These are phyloP conservation scores for Pristiophorus japonicus DNA, from an alignment of 2,113 vertebrate species.

Conservation along the genomic window DNA sequence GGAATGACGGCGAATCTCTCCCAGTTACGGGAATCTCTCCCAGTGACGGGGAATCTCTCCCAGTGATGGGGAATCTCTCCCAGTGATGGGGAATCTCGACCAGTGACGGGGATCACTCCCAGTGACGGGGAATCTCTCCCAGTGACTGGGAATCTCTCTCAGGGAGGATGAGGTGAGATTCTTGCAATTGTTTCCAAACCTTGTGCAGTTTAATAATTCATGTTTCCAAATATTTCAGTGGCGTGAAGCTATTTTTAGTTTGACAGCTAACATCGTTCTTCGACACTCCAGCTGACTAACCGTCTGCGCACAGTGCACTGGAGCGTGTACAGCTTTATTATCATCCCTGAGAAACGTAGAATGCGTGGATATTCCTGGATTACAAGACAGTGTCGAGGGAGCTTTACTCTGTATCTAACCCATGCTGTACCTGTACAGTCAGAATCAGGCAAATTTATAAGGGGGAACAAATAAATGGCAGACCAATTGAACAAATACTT, in stretches of 20 bases:
- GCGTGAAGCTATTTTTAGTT: not conserved
- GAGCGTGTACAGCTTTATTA: not conserved
- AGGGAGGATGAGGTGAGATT: not conserved
- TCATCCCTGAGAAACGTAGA: not conserved
- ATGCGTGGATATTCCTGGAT: slow-evolving; percentile 88
- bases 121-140: no score
- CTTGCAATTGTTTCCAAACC: not conserved
- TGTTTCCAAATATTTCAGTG: slow-evolving; percentile 21
- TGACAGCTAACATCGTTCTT: not conserved
- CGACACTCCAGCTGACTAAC: not conserved
- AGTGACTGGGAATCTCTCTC: not conserved
- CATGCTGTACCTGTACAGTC: no score
- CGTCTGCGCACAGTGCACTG: not conserved
- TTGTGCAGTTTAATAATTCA: not conserved
- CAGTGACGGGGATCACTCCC: no score
- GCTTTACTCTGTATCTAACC: no score
- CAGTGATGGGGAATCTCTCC: no score
- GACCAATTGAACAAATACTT: no score
- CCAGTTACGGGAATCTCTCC: no score
- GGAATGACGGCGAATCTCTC: no score
- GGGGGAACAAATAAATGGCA: no score
- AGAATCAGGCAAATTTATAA: no score
- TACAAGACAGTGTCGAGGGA: slow-evolving; percentile 58
- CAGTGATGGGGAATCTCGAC: no score
- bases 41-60: no score